Percentiles rank a stretch among this genome's conserved stretches.
phyloP scores from a whole-genome alignment of 2,888 invertebrate species.

The Erpobdella octoculata region DNA sequence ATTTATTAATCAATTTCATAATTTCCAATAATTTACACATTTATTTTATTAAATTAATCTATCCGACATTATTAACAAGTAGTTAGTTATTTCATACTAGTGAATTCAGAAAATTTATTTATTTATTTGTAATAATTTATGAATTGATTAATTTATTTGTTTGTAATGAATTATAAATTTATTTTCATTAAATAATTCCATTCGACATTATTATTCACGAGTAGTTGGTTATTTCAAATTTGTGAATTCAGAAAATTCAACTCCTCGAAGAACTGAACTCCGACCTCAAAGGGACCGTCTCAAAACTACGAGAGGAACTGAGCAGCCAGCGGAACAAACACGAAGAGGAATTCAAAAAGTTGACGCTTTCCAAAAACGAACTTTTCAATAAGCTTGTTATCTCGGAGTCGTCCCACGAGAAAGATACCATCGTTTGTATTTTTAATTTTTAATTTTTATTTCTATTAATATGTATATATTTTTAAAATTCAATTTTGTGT shows the following conservation, averaged over 20 bases:
- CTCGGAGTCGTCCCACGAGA: neutral
- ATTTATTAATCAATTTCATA: too few species aligned
- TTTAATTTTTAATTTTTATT: neutral
- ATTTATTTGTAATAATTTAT: too few species aligned
- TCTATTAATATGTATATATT: neutral
- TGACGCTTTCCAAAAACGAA: neutral
- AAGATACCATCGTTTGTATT: constrained; percentile 7
- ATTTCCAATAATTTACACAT: too few species aligned
- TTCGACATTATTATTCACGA: too few species aligned
- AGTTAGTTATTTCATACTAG: too few species aligned
- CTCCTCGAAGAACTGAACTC: constrained; percentile 6
- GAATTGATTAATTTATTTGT: too few species aligned
- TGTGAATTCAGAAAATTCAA: neutral
- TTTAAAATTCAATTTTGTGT: neutral
- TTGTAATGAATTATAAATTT: too few species aligned
- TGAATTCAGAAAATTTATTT: too few species aligned
- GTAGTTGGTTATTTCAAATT: too few species aligned
- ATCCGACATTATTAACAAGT: too few species aligned
- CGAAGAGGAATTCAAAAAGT: neutral
- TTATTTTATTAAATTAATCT: too few species aligned
- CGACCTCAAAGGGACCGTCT: neutral
- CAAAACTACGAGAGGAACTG: constrained; percentile 3
- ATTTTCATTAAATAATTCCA: too few species aligned
- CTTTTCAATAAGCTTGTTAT: constrained; percentile 14
- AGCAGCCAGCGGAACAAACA: neutral